These are phyloP conservation scores for Microctonus brassicae DNA, from an alignment of 2,888 invertebrate genomes.

Conservation along the genomic window DNA sequence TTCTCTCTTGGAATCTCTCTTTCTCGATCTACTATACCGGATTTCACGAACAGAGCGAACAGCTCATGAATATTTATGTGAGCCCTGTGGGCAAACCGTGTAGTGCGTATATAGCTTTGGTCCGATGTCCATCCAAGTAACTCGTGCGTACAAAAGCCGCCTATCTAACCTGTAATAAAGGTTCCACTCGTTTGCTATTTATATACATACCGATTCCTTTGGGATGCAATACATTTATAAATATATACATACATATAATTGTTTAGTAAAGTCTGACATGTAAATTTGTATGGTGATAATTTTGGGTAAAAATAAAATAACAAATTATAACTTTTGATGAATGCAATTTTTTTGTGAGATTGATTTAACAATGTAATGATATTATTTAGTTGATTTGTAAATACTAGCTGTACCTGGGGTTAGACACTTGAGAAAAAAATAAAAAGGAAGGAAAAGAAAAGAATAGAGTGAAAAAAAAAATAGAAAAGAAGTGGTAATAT, in stretches of 20 bases:
- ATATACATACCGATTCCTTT: neutral
- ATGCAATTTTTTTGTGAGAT: no score
- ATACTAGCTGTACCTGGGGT: neutral
- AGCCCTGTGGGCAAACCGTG: conserved; percentile 19
- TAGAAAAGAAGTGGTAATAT: conserved; percentile 20
- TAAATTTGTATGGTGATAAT: no score
- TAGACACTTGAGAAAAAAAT: neutral
- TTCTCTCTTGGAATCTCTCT: conserved; percentile 9
- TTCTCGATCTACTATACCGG: conserved; percentile 17
- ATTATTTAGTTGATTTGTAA: no score
- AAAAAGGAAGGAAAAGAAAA: neutral
- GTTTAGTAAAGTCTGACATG: no score
- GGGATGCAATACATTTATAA: neutral
- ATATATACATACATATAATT: no score
- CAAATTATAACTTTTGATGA: no score
- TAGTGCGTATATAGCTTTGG: conserved; percentile 17
- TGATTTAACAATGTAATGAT: no score
- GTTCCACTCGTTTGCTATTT: neutral
- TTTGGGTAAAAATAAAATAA: no score
- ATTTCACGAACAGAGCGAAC: neutral
- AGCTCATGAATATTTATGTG: conserved; percentile 66
- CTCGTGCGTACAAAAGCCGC: conserved; percentile 26
- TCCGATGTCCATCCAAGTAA: conserved; percentile 15
- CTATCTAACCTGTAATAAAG: neutral
- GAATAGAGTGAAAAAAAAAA: conserved; percentile 1